These are phyloP conservation scores for Trinorchestia longiramus DNA, from an alignment of 1,140 invertebrate genomes.

Conservation along the genomic window DNA sequence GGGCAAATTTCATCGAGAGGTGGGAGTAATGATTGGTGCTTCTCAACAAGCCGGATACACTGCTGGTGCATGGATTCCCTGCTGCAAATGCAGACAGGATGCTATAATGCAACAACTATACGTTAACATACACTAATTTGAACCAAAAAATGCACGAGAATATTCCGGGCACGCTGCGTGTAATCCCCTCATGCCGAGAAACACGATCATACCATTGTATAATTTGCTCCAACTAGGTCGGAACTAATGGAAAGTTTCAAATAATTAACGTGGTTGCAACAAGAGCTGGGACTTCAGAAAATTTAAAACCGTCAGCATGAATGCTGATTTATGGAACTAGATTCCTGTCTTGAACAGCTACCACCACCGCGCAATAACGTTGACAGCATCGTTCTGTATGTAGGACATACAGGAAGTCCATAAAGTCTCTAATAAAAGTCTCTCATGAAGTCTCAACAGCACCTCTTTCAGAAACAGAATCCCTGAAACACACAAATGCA, in stretches of 20 bases:
- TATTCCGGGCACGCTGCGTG: neutral
- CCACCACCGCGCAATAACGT: too few species aligned
- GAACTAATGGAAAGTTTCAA: neutral
- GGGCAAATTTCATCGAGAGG: neutral
- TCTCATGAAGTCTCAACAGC: too few species aligned
- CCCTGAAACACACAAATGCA: too few species aligned
- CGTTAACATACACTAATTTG: neutral
- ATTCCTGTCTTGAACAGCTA: too few species aligned
- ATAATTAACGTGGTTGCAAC: neutral
- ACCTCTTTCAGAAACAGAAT: too few species aligned
- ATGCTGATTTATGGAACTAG: neutral
- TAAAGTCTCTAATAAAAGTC: too few species aligned
- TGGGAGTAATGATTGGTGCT: neutral
- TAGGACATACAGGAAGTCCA: too few species aligned
- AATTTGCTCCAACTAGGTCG: neutral
- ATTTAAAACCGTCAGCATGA: neutral
- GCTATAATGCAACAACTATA: neutral
- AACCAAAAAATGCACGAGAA: neutral
- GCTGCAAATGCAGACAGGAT: neutral
- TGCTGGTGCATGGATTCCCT: neutral
- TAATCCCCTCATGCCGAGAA: neutral
- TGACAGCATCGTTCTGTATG: too few species aligned
- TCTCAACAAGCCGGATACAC: neutral
- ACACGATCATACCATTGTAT: neutral
- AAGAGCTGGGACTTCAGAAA: neutral